Conservation (phyloP, 2,113 vertebrate species). For the Oenanthe melanoleuca region DNA sequence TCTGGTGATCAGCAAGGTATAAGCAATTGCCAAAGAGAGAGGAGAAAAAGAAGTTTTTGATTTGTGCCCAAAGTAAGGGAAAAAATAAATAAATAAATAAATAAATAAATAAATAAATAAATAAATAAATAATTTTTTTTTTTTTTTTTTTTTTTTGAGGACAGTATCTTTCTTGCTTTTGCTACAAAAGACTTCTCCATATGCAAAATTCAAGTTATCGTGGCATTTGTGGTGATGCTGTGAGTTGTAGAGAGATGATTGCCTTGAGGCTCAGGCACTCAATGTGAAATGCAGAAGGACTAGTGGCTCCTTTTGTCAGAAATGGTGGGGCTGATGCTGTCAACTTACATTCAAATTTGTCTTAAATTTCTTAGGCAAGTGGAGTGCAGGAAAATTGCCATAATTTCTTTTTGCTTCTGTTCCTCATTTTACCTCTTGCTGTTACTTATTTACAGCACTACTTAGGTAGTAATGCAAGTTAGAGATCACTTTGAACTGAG, state of each 20-base stretch:
- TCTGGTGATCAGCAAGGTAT: not conserved
- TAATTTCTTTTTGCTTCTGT: not conserved
- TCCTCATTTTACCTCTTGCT: not conserved
- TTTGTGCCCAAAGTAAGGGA: not conserved
- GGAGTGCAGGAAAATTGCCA: not conserved
- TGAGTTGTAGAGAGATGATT: not conserved
- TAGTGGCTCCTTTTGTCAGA: not conserved
- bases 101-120: too few species aligned
- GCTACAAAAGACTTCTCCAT: not conserved
- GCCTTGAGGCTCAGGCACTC: not conserved
- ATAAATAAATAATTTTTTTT: not conserved
- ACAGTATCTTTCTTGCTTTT: not conserved
- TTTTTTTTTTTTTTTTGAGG: not conserved
- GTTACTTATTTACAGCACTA: rapidly evolving
- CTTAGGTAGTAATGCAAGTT: not conserved
- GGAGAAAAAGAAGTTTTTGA: not conserved
- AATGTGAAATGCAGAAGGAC: not conserved
- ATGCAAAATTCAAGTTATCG: not conserved
- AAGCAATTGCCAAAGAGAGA: not conserved
- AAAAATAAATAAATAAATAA: not conserved
- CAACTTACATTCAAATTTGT: not conserved
- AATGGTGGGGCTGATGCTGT: not conserved
- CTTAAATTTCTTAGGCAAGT: not conserved
- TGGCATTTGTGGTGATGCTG: not conserved
- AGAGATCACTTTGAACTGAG: not conserved